Evolutionary conservation across 2,113 vertebrate genomes (phyloP), one percentile per base, ranked within the genome.

Genomic region (Pitta sordida): DNA sequence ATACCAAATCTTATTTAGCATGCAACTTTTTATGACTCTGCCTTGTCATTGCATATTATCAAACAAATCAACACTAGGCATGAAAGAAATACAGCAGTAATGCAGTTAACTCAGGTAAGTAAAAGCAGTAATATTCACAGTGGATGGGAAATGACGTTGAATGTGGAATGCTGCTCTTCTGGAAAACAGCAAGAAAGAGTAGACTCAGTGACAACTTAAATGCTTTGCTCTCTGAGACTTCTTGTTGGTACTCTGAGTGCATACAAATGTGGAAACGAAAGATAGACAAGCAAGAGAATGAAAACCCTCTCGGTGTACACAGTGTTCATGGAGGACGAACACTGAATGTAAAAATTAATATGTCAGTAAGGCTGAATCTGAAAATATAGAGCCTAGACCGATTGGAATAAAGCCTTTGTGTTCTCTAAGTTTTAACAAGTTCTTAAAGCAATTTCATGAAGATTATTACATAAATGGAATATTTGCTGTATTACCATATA

Each of bases 251-350:
- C 56, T 63, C 85, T 37, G 60, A 59, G 55, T 70, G 83, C 86
- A 90, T 88, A 68, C 88, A 86, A 94, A 94, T 75, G 80, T 75
- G 83, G 51, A 34, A 91, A 56, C 39, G 64, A 91, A 82, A 92
- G 56, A 60, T 60, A 39, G 39, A 41, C 23, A 52, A 86, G 52
- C 19, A 82, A 59, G 44, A 77, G 52, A 71, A 39, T 49, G 63
- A 67, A 90, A 77, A 43, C 63, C 26, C 16, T 52, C 53, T 30
- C n/a, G 59, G 43, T 19, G 44, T 30, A 44, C 15, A n/a, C 15
- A 17, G 30, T 9, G 44, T 43, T 70, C 1, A 0, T 74, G 64
- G 76, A 19, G 48, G 78, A 56, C 15, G 34, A 56, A 63, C 9
- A 2, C 22, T n/a, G 29, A 78, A 52, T 17, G 7, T 34, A 51